Evolutionary conservation across 2,888 invertebrate genomes (phyloP), one percentile per base, ranked within the genome.

Genomic region (Petrolisthes manimaculis): DNA sequence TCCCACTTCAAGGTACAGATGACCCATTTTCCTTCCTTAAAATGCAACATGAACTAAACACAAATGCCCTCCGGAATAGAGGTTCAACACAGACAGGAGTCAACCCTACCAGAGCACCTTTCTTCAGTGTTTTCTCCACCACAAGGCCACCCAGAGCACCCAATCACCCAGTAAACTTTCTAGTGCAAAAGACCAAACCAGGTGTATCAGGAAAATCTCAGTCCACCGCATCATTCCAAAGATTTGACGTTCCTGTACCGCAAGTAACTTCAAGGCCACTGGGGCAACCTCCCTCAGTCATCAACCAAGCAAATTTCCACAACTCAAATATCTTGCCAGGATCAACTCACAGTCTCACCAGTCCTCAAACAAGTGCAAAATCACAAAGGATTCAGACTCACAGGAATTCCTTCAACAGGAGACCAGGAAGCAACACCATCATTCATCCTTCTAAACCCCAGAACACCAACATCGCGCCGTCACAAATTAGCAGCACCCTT

Each of bases 91-190:
- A 53, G n/a, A 51, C 61, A 61, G 51, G n/a, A 9, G 67, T 67
- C 0, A 54, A 51, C 55, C 12, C 78, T 53, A 67, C 78, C 67
- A 61, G 12, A 5, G n/a, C 84, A 5, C 84, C 84, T 2, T 84
- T 84, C 67, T 78, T 84, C 84, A 77, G 55, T 14, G 61, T 84
- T 67, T 84, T 84, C 78, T 84, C 84, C 18, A 78, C 78, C 21
- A 24, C 21, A 12, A 56, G 84, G 53, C 51, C 84, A 51, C 77
- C 84, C n/a, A 56, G 84, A 21, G 56, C 78, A 12, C 78, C 61
- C 61, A 61, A 51, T 12, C 8, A 56, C 67, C 77, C 37, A 37
- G 0, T 37, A 6, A 54, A 12, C 6, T 56, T 61, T 18, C 61
- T 24, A 5, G 12, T 37, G 67, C 24, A 51, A 51, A 1, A 74